Evolutionary conservation across 2,113 vertebrate genomes (phyloP), one percentile per base, ranked within the genome.

Genomic region (Leuciscus idus): DNA sequence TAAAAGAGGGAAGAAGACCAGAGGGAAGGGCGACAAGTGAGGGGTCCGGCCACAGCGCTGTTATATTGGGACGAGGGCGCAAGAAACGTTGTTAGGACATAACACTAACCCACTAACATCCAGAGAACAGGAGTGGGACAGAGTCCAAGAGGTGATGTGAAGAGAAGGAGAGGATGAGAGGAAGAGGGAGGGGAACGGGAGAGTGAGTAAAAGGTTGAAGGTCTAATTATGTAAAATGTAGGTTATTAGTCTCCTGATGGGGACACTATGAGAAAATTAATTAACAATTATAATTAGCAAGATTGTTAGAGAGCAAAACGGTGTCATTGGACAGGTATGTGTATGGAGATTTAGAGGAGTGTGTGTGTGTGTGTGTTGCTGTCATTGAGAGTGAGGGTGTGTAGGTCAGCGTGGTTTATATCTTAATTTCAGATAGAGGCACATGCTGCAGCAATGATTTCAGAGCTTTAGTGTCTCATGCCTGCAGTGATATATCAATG

Each of bases 231-330:
- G 94, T 93, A 89, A 94, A 95, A 96, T 96, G 94, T 96, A 96
- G 95, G 95, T 95, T 95, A 94, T 95, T 95, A 95, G 93, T 95
- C 95, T 95, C 95, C 92, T 94, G 95, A 95, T 95, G 94, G 94
- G 94, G 94, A 95, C 94, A 92, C 92, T 90, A 92, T 88, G 93
- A 94, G 92, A 95, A 93, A 95, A 95, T 96, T 95, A 95, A 96
- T 96, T 96, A 96, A 95, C 94, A 93, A 95, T 95, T 96, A 95
- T 96, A 95, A 96, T 96, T 96, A 96, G 95, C 95, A 94, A 95
- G 93, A 95, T 95, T 95, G 94, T 95, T 96, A 94, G 95, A 96
- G 94, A 95, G 95, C 94, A 94, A 94, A 96, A 96, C 92, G 91
- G 95, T 96, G 95, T 95, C 95, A 94, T 92, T 89, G 88, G 88